These are phyloP conservation scores for Phenganax subtilis DNA, from an alignment of 92 coral and sea anemone species.

Conservation along the genomic window DNA sequence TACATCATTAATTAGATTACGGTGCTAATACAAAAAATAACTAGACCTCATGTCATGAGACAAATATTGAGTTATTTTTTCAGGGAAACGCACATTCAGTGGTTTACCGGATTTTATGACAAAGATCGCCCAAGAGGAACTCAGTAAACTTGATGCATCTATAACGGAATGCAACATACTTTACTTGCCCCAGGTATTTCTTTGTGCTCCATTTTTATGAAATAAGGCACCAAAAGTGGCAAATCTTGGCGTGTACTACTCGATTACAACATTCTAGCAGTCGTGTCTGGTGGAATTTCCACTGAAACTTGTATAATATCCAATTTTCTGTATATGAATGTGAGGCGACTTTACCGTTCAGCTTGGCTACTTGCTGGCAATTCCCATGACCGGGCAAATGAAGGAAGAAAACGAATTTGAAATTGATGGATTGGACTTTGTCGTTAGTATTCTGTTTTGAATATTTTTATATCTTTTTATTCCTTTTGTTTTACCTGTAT, in stretches of 20 bases:
- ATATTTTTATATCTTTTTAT: not conserved
- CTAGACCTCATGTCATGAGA: too few relatives aligned
- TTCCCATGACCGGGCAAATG: conserved; percentile 83
- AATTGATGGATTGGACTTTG: conserved; percentile 86
- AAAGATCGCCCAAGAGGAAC: conserved; percentile 90
- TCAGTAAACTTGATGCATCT: conserved; percentile 77
- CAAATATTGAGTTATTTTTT: not conserved
- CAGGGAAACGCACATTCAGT: conserved; percentile 92
- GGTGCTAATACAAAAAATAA: too few relatives aligned
- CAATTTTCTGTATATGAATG: not conserved
- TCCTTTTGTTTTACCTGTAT: not conserved
- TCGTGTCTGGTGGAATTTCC: not conserved
- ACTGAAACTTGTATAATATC: not conserved
- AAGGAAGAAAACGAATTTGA: conserved; percentile 91
- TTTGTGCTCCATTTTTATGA: too few relatives aligned
- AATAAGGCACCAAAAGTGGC: not conserved
- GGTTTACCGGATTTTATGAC: conserved; percentile 99
- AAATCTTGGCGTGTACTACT: not conserved
- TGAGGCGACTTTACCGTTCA: conserved; percentile 7
- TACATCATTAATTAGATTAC: too few relatives aligned
- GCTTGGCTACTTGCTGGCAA: conserved; percentile 90
- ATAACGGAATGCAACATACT: conserved; percentile 90
- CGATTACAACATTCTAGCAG: too few relatives aligned
- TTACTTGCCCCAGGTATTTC: conserved; percentile 89
- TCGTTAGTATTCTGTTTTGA: conserved; percentile 49